Base-by-base conservation (phyloP, 2,797 vertebrate genomes). In the Adelosebastes latens region DNA sequence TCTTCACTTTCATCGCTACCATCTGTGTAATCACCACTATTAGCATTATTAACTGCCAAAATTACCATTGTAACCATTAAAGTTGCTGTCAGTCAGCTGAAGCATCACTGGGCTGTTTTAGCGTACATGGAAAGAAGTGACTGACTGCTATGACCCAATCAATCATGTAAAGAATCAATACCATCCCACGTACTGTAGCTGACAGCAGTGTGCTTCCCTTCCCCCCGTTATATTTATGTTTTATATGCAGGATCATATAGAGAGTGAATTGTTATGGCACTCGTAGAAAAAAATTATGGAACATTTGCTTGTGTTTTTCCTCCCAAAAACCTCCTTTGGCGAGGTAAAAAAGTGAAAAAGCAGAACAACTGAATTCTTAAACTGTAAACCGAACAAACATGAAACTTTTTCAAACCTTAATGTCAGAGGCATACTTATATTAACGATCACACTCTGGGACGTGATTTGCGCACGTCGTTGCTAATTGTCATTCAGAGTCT, bases 151-250 rank as follows among this genome's bases (percentile, higher is more conserved):
- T 32, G 49, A 9, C 62, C 39, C 3, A 9, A 77, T 79, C 74
- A 34, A 67, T 59, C 66, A 56, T 22, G 34, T 42, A 36, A 42
- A 36, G 31, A 56, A 71, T 85, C 61, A 39, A 69, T 74, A 71
- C 2, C 14, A 60, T 52, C 36, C 2, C 14, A 4, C 16, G 1
- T 0, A 46, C 42, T 46, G 42, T 46, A 46, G 42, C 42, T 46
- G 36, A 62, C 25, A 46, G 42, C 55, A 80, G 22, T 2, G 70
- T 8, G 16, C 78, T 18, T 22, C 1, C 24, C 18, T 27, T 4
- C 11, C 1, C 12, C 39, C 16, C n/a, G 14, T 39, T 49, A 5
- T 29, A 58, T 59, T 34, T 27, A 27, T 32, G 27, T 10, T 65
- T 66, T 0, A 25, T 7, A 53, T 29, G 18, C 25, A 63, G 42